A percentile compares a stretch with the other conserved stretches of the same genome.
Evolutionary conservation across 2,888 invertebrate genomes (phyloP).

Genomic region (Eudemis profundana): DNA sequence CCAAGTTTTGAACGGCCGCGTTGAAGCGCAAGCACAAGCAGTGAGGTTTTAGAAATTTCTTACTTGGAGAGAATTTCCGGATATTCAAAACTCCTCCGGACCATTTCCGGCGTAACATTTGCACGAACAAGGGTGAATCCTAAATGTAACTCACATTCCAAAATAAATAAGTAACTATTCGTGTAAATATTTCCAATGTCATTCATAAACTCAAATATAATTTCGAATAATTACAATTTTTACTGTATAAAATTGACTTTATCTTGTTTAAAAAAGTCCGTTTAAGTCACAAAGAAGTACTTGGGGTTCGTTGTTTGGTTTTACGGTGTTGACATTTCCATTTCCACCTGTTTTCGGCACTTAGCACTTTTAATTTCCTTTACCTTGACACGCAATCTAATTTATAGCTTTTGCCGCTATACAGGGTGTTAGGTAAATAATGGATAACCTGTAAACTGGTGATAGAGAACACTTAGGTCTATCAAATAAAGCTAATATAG

Average conservation of each 20-base stretch:
- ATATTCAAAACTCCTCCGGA: conserved; percentile 10
- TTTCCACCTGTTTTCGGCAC: conserved; percentile 36
- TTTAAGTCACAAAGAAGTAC: neutral
- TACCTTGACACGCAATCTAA: conserved; percentile 25
- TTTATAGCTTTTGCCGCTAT: conserved; percentile 22
- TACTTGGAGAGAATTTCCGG: conserved; percentile 15
- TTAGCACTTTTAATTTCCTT: conserved; percentile 39
- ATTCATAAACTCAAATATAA: no score
- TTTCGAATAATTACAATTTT: no score
- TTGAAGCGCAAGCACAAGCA: conserved; percentile 8
- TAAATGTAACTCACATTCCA: neutral
- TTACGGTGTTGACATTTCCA: conserved; percentile 24
- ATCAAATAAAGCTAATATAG: no score
- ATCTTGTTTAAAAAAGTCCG: neutral
- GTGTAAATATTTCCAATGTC: neutral
- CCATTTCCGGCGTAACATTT: conserved; percentile 7
- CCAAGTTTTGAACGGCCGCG: conserved; percentile 3
- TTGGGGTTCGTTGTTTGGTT: neutral
- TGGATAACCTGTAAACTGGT: no score
- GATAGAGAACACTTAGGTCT: no score
- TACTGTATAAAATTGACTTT: no score
- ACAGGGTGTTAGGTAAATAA: neutral
- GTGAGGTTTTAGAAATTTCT: neutral
- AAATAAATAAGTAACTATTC: no score
- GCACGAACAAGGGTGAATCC: neutral